phyloP scores from a whole-genome alignment of 2,113 vertebrate species.

The Circaetus cinerascens region DNA sequence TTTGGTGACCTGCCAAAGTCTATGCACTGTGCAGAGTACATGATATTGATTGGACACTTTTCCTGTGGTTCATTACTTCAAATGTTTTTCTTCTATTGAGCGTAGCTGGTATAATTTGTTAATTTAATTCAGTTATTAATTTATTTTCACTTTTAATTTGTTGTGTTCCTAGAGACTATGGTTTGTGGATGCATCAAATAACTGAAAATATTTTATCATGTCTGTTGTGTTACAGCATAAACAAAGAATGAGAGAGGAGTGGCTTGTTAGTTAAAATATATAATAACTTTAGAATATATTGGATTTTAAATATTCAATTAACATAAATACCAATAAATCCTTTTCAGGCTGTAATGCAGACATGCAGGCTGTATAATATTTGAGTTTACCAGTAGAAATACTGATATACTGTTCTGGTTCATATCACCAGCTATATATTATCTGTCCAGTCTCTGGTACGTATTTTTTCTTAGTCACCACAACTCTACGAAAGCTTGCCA shows the following conservation, averaged over 20 bases:
- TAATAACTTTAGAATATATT: background rate
- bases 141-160: conserved; percentile 47
- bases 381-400: background rate
- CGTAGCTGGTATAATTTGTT: background rate
- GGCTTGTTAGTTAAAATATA: background rate
- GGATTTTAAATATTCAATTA: background rate
- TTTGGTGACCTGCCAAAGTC: background rate
- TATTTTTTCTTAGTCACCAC: background rate
- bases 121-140: background rate
- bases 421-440: background rate
- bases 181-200: conserved; percentile 29
- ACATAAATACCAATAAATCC: background rate
- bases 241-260: conserved; percentile 9
- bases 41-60: background rate
- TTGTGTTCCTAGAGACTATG: background rate
- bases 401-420: background rate
- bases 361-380: background rate
- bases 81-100: background rate
- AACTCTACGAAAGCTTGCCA: background rate
- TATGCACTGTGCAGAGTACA: background rate
- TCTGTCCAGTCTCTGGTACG: background rate
- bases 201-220: conserved; percentile 41
- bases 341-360: background rate
- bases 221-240: conserved; percentile 15
- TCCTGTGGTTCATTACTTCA: background rate